These are phyloP conservation scores for Latrodectus geometricus DNA, from an alignment of 1,140 invertebrate genomes.

Conservation along the genomic window DNA sequence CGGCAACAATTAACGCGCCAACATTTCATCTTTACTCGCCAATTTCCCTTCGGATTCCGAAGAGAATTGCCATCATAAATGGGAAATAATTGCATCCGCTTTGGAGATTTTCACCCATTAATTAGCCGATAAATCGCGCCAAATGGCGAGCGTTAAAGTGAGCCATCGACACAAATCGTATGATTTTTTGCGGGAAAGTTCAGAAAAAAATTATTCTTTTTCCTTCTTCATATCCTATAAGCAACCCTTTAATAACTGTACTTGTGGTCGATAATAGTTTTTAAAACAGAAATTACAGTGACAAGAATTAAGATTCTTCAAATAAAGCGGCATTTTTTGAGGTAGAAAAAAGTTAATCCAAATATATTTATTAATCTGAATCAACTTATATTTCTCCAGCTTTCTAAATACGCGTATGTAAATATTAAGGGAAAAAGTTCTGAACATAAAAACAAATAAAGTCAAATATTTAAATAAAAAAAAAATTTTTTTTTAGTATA, in stretches of 20 bases:
- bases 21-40: constrained; percentile 39
- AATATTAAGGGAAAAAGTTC: constrained; percentile 34
- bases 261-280: constrained; percentile 38
- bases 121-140: constrained; percentile 57
- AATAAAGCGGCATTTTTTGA: neutral
- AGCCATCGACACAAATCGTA: constrained; percentile 28
- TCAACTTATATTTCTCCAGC: neutral
- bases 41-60: constrained; percentile 25
- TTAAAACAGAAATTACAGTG: constrained; percentile 53
- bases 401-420: constrained; percentile 20
- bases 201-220: constrained; percentile 11
- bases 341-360: constrained; percentile 35
- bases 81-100: constrained; percentile 48
- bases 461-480: neutral
- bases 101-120: constrained; percentile 46
- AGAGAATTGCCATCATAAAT: constrained; percentile 48
- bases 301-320: constrained; percentile 31
- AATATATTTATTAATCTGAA: constrained; percentile 30
- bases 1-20: constrained; percentile 41
- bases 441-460: constrained; percentile 39
- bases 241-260: neutral
- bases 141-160: constrained; percentile 42
- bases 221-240: constrained; percentile 5
- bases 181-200: neutral
- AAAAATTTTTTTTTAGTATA: neutral